phyloP scores from a whole-genome alignment of 2,797 vertebrate genomes.

The Lagocephalus sceleratus region DNA sequence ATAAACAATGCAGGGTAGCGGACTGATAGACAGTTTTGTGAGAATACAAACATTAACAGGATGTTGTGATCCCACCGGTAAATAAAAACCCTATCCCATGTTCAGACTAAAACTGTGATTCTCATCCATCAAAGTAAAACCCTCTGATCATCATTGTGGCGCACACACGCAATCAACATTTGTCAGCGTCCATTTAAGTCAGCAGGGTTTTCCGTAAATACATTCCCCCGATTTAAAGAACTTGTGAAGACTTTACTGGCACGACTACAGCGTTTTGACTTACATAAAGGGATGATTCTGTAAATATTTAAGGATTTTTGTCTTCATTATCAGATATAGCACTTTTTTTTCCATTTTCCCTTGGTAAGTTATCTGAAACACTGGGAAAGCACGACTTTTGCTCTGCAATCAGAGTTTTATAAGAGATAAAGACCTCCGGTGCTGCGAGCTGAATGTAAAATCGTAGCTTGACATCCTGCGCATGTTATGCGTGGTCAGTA shows the following conservation, averaged over 20 bases:
- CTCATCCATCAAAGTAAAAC: constrained; percentile 30
- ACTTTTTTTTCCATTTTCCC: constrained; percentile 36
- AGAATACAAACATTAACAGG: constrained; percentile 49
- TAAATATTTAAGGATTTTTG: constrained; percentile 70
- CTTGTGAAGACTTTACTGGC: constrained; percentile 51
- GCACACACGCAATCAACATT: constrained; percentile 33
- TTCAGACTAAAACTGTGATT: constrained; percentile 13
- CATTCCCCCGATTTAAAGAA: constrained; percentile 48
- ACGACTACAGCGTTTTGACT: constrained; percentile 36
- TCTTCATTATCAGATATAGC: constrained; percentile 62
- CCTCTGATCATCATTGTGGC: constrained; percentile 26
- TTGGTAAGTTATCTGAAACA: constrained; percentile 8
- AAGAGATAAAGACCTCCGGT: constrained; percentile 47
- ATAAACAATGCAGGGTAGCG: constrained; percentile 21
- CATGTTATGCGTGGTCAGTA: constrained; percentile 17
- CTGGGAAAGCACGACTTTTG: constrained; percentile 10
- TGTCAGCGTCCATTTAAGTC: constrained; percentile 45
- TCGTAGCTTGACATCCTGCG: constrained; percentile 17
- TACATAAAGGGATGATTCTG: constrained; percentile 43
- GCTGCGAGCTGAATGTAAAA: constrained; percentile 18
- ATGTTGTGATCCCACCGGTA: constrained; percentile 42
- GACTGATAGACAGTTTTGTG: constrained; percentile 18
- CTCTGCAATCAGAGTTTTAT: constrained; percentile 17
- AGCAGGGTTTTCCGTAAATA: constrained; percentile 36
- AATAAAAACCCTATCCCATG: constrained; percentile 23